A percentile compares a stretch with the other conserved stretches of the same genome.
These are phyloP conservation scores for Cirrhinus mrigala DNA, from an alignment of 2,797 vertebrate genomes.

Conservation along the genomic window DNA sequence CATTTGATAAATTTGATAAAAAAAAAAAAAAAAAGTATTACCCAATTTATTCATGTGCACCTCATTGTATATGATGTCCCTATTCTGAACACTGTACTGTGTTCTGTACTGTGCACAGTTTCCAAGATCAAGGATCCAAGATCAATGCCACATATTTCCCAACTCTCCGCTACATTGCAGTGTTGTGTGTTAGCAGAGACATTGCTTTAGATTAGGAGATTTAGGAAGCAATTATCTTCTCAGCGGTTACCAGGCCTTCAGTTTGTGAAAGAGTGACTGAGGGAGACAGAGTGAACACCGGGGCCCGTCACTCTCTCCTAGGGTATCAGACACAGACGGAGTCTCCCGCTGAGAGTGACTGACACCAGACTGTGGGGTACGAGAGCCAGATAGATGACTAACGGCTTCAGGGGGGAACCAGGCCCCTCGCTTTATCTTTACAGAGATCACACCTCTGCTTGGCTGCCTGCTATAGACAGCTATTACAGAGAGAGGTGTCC, in stretches of 20 bases:
- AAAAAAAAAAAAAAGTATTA: background rate
- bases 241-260: constrained; percentile 50
- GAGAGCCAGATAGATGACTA: constrained; percentile 67
- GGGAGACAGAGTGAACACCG: constrained; percentile 9
- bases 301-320: constrained; percentile 62
- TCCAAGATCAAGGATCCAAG: background rate
- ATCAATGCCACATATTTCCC: background rate
- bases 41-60: background rate
- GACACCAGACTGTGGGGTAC: constrained; percentile 61
- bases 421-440: constrained; percentile 7
- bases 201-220: constrained; percentile 61
- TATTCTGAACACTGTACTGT: no score
- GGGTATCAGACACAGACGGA: constrained; percentile 68
- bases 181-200: constrained; percentile 55
- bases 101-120: background rate
- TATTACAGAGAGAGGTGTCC: constrained; percentile 27
- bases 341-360: constrained; percentile 65
- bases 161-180: background rate
- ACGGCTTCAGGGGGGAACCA: constrained; percentile 60
- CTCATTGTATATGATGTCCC: background rate
- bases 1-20: background rate
- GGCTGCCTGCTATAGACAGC: constrained; percentile 19
- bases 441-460: constrained; percentile 35
- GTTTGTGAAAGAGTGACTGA: constrained; percentile 63
- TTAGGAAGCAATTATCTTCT: constrained; percentile 75